Conservation (phyloP, 2,888 invertebrate species). For the Torymus aiolomorphi region DNA sequence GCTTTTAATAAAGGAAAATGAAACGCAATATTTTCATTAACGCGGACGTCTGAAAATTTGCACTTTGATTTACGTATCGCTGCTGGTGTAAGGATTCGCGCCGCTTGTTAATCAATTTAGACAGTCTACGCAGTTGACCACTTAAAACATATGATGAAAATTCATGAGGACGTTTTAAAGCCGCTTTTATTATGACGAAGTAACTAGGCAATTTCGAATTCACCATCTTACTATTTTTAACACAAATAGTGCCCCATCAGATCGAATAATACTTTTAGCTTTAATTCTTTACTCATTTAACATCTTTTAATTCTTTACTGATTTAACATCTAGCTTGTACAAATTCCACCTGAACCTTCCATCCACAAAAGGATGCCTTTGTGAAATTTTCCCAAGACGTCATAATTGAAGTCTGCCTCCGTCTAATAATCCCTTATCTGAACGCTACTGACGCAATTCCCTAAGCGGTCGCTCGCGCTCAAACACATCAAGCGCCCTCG, state of each 20-base stretch:
- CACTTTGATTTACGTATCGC: constrained; percentile 11
- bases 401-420: not conserved
- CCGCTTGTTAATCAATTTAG: constrained; percentile 11
- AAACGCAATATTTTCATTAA: constrained; percentile 23
- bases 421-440: constrained; percentile 24
- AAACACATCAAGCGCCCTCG: constrained; percentile 1
- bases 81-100: not conserved
- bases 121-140: not conserved
- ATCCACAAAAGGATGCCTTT: too few species aligned
- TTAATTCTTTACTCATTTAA: too few species aligned
- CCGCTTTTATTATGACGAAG: constrained; percentile 5
- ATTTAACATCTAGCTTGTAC: too few species aligned
- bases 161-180: constrained; percentile 17
- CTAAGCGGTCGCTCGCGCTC: not conserved
- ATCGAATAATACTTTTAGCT: too few species aligned
- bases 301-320: too few species aligned
- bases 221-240: too few species aligned
- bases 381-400: not conserved
- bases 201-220: not conserved
- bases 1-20: not conserved
- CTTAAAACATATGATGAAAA: constrained; percentile 11
- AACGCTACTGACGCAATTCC: constrained; percentile 24
- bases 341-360: too few species aligned
- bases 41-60: constrained; percentile 8
- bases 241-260: too few species aligned